These are phyloP conservation scores for Agelastica alni DNA, from an alignment of 2,888 invertebrate genomes.

Conservation along the genomic window DNA sequence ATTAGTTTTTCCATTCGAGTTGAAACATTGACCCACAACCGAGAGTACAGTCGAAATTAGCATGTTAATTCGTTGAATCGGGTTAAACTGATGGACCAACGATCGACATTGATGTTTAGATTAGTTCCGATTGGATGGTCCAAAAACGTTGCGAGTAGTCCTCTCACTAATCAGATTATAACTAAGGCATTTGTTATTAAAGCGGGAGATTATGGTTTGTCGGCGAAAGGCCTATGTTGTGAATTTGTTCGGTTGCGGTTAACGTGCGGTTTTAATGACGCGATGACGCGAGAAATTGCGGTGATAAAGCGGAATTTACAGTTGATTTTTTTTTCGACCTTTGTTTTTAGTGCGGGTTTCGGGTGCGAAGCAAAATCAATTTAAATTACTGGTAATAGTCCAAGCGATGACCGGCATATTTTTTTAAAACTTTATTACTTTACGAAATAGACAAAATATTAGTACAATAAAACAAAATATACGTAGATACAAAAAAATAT, in stretches of 20 bases:
- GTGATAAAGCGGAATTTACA: neutral
- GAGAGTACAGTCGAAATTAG: slow-evolving; percentile 16
- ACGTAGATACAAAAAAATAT: no score
- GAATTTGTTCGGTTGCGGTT: slow-evolving; percentile 8
- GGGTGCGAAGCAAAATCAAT: no score
- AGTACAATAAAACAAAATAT: no score
- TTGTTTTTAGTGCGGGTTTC: no score
- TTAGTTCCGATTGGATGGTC: slow-evolving; percentile 42
- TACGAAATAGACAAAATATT: no score
- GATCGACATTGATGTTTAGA: slow-evolving; percentile 23
- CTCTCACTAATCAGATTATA: slow-evolving; percentile 51
- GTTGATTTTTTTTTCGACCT: no score
- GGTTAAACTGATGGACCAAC: slow-evolving; percentile 23
- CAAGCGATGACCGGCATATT: no score
- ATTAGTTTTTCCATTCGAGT: slow-evolving; percentile 3
- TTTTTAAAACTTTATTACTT: no score
- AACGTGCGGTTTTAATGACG: neutral
- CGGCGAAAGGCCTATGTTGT: slow-evolving; percentile 4
- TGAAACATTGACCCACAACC: slow-evolving; percentile 5
- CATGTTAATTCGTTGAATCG: slow-evolving; percentile 22
- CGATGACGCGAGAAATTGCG: no score
- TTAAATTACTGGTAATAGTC: no score
- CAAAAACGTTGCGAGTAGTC: slow-evolving; percentile 42
- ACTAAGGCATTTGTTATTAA: slow-evolving; percentile 53
- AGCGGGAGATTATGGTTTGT: slow-evolving; percentile 49